Base-by-base conservation (phyloP, 2,888 invertebrate species). In the Meghimatium bilineatum region DNA sequence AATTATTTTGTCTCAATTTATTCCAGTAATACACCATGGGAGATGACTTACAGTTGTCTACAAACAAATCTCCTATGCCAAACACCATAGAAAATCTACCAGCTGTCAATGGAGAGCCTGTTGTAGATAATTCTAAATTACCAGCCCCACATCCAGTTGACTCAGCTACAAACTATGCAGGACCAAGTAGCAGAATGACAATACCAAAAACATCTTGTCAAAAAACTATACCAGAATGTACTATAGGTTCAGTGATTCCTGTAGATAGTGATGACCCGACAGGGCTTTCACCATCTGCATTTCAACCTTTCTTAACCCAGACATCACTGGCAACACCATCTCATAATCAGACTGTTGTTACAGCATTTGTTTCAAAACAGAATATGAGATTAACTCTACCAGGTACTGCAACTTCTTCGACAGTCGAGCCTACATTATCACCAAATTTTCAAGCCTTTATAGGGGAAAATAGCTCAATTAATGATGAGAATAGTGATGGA, bases 271-370 rank as follows among this genome's bases (percentile, higher is more conserved):
- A 83, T 26, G 38, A 79, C 36, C 79, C 72, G 29, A 38, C 76
- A 29, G 84, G 80, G n/a, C 49, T 74, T 6, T 66, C 84, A 60
- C n/a, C 69, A 66, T 84, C 84, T 49, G 84, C 84, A 36, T 84
- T 84, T 76, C 75, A 80, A n/a, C 84, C 84, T 29, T 84, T 84
- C 52, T 60, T 84, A 34, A 80, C 80, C 10, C 80, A 80, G n/a
- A 52, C 78, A 26, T 38, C 78, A 20, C 29, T 74, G 12, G 29
- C 52, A 29, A 76, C 84, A 56, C 34, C 80, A 23, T 69, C 60
- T 6, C 29, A 44, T 44, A 69, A 84, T 29, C 34, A 29, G 14
- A 20, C 20, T 12, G 52, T 76, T 23, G 76, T 77, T 32, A 77
- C 80, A 12, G 80, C 84, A 26, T 80, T 76, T 23, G 14, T 80